Evolutionary conservation across 1,140 invertebrate genomes (phyloP), one percentile per base, ranked within the genome.

Genomic region (Epicauta chinensis): DNA sequence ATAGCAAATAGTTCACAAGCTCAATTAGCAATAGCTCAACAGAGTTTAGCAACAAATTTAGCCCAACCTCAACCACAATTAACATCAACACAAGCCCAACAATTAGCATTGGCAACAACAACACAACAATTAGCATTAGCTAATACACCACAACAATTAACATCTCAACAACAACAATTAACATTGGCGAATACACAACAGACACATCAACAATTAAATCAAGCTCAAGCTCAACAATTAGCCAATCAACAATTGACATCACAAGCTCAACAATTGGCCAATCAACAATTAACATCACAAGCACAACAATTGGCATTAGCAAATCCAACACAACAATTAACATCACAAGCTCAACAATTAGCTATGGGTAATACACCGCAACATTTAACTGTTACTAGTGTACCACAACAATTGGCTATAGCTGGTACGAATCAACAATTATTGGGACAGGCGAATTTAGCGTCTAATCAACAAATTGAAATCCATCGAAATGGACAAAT

Each of bases 381-480:
- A 55, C 59, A 63, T 35, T 48, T 64, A 34, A 52, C 54, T 6
- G 55, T 61, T 9, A 41, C 56, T 29, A 23, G 12, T 23, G 59
- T 56, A 9, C 54, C 56, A n/a, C 61, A 63, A 45, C 60, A 61
- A 29, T 46, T 67, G 15, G 59, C 65, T 0, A 31, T 66, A 3
- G 61, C 65, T n/a, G n/a, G 59, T 56, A 15, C 62, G 61, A 30
- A n/a, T n/a, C 70, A 67, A 40, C 62, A 64, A 42, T 38, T 64
- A 39, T 46, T 67, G 7, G 55, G 60, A 13, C 66, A 69, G 40
- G 67, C 69, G 47, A 70, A 69, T 59, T 48, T 71, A 11, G 62
- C 66, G 1, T 62, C 64, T 9, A 62, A 51, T 16, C 69, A 70
- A 57, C 67, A 69, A 42, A 57, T 69, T 16, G 67, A 67, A 43